Percentiles rank a stretch among this genome's conserved stretches.
These are phyloP conservation scores for Rallus crepitans DNA, from an alignment of 2,797 vertebrate genomes.

Conservation along the genomic window DNA sequence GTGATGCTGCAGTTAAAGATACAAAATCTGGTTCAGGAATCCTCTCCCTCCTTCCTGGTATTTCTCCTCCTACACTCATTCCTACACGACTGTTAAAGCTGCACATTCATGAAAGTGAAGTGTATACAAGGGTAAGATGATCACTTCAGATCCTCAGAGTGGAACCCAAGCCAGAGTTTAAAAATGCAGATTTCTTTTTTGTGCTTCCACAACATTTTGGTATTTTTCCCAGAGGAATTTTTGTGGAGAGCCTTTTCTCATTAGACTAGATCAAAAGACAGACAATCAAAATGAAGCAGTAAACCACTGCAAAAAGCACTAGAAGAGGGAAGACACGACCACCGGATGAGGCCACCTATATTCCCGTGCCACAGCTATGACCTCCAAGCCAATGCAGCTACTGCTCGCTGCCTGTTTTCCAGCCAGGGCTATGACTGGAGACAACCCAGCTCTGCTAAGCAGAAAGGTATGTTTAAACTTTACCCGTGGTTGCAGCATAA, in stretches of 20 bases:
- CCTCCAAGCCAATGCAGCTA: fast-evolving
- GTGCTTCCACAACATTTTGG: fast-evolving
- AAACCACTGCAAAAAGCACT: neutral
- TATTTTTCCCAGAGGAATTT: neutral
- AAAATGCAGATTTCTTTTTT: neutral
- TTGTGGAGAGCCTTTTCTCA: neutral
- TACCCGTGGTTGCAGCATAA: neutral
- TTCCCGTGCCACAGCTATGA: neutral
- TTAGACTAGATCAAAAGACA: neutral
- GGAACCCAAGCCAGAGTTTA: neutral
- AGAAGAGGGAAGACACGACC: neutral
- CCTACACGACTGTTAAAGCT: neutral
- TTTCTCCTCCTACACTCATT: neutral
- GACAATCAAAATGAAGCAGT: neutral
- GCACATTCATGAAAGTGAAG: neutral
- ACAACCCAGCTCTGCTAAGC: neutral
- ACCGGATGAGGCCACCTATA: neutral
- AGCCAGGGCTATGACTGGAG: neutral
- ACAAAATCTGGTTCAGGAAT: neutral
- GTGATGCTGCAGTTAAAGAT: neutral
- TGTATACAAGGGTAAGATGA: neutral
- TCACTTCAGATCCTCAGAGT: neutral
- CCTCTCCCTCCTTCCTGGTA: neutral
- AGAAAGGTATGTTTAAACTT: neutral
- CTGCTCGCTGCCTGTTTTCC: fast-evolving